Evolutionary conservation across 2,888 invertebrate genomes (phyloP).

Genomic region (Auanema freiburgensis): DNA sequence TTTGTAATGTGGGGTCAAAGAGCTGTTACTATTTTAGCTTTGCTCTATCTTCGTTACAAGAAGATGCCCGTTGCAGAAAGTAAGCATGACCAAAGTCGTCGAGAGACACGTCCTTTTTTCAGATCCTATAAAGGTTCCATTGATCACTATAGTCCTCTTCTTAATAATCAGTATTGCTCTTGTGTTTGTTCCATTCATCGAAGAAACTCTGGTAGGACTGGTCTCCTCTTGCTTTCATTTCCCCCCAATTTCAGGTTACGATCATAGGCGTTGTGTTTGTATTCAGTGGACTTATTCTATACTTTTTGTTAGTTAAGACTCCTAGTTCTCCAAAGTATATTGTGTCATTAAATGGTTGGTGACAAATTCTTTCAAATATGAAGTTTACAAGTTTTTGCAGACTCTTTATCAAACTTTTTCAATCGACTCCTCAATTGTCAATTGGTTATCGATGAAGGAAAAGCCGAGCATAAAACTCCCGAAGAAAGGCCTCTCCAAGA

Average conservation of each 20-base stretch:
- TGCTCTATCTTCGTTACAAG: conserved; percentile 42
- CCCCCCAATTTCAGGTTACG: conserved; percentile 12
- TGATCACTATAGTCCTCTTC: conserved; percentile 44
- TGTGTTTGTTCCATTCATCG: conserved; percentile 59
- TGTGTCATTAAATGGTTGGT: conserved; percentile 15
- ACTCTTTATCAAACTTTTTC: no score
- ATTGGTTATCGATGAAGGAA: no score
- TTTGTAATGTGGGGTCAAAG: conserved; percentile 50
- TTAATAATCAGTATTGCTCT: conserved; percentile 51
- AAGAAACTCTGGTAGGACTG: conserved; percentile 31
- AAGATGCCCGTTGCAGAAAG: conserved; percentile 36
- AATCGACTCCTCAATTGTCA: no score
- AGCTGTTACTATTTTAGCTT: conserved; percentile 41
- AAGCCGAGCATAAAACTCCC: no score
- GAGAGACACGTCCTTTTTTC: no score
- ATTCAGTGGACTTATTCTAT: conserved; percentile 20
- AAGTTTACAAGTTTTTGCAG: neutral
- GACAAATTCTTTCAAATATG: neutral
- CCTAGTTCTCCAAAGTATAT: conserved; percentile 9
- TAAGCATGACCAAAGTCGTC: no score
- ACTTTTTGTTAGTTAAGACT: conserved; percentile 16
- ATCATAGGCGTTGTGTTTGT: conserved; percentile 21
- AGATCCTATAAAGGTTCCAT: conserved; percentile 58
- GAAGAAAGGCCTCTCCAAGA: no score
- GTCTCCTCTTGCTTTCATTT: conserved; percentile 4